Conservation (phyloP, 2,888 invertebrate genomes). For the Creontiades dilutus region DNA sequence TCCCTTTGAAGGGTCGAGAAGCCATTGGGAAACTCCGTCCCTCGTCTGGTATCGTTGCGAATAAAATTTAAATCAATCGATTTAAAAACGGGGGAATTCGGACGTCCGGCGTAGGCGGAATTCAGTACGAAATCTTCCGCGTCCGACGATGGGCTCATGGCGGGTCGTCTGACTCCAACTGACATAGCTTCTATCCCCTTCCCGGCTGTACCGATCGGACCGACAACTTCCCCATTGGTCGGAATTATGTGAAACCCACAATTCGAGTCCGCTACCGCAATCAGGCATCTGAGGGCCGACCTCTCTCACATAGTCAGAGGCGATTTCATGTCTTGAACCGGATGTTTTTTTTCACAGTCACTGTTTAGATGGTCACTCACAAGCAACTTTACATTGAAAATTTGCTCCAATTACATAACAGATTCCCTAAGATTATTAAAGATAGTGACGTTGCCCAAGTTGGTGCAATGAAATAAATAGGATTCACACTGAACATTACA, state of each 20-base stretch:
- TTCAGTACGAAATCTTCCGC: not conserved
- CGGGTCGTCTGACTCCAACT: not conserved
- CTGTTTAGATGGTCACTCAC: no score
- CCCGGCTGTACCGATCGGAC: not conserved
- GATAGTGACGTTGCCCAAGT: no score
- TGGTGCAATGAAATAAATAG: no score
- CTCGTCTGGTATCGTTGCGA: not conserved
- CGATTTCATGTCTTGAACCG: no score
- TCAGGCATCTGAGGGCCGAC: not conserved
- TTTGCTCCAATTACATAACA: no score
- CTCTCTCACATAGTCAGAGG: no score
- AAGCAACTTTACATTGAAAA: no score
- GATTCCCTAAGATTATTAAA: no score
- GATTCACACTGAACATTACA: no score
- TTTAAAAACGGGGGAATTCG: not conserved
- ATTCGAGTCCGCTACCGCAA: not conserved
- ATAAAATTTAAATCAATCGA: not conserved
- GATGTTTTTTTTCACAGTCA: no score
- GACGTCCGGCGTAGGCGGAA: not conserved
- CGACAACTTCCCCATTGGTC: not conserved
- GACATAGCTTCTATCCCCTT: not conserved
- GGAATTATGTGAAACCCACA: constrained; percentile 9
- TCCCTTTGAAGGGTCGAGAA: not conserved
- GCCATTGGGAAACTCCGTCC: not conserved
- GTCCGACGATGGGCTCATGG: not conserved